Evolutionary conservation across 37 sponge, comb jelly and placozoan species (phyloP).

Genomic region (Oscarella lobularis): DNA sequence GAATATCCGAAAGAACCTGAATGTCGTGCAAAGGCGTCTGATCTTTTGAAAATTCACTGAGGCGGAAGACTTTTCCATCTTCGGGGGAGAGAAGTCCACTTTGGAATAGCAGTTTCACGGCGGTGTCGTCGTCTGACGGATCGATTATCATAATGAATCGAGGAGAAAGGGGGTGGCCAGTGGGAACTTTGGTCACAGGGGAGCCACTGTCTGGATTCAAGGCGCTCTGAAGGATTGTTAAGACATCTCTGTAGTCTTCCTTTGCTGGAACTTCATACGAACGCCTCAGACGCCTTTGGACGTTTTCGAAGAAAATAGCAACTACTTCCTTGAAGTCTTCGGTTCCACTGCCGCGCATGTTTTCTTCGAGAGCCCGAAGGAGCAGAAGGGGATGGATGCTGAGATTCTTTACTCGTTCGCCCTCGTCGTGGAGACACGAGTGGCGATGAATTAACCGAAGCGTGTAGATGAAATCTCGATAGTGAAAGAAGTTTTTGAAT

Average conservation of each 20-base stretch:
- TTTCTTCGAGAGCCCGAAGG: slow-evolving; percentile 1
- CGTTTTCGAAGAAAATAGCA: background rate
- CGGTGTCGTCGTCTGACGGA: slow-evolving; percentile 3
- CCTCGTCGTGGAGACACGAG: background rate
- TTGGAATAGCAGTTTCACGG: background rate
- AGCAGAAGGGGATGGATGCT: background rate
- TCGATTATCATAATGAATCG: slow-evolving; percentile 5
- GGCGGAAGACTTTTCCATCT: background rate
- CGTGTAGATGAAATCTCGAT: background rate
- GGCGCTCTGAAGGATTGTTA: background rate
- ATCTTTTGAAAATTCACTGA: background rate
- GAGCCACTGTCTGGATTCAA: background rate
- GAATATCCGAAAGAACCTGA: background rate
- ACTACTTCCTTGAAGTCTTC: background rate
- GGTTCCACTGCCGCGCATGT: background rate
- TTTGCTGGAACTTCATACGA: background rate
- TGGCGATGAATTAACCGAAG: background rate
- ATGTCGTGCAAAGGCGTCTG: background rate
- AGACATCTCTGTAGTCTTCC: background rate
- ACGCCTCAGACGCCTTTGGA: background rate
- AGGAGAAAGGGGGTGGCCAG: background rate
- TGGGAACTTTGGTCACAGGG: background rate
- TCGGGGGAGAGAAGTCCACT: background rate
- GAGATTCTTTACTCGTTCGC: too few relatives aligned
- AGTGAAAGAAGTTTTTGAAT: background rate